Base-by-base conservation (phyloP, 1,140 invertebrate genomes). In the Drosophila nigromelanica region DNA sequence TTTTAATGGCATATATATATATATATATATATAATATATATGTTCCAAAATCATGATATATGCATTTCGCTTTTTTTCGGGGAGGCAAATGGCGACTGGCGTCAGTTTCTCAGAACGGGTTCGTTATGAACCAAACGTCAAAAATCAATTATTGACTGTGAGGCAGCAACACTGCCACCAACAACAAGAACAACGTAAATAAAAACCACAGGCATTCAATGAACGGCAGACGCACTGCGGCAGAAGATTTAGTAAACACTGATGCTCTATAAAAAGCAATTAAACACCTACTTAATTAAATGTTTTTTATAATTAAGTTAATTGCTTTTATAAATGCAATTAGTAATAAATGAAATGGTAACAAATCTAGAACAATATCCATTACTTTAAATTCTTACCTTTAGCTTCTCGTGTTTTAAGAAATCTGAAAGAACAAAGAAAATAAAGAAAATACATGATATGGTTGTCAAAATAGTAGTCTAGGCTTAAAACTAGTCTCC, bases 101-200 rank as follows among this genome's bases (percentile, higher is more conserved):
- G 18, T 14, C 30, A 27, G n/a, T 37, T 55, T 24, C n/a, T 40
- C 30, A 21, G 30, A 3, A 24, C 52, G 33, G 21, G 27, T 37
- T 51, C 15, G 24, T 24, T 30, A n/a, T 27, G 14, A 12, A 55
- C 12, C 60, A 27, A 45, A 50, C 42, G 52, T 5, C 51, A 60
- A 74, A 80, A 60, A 80, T 64, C 48, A 68, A 76, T 81, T 80
- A 78, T 40, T 63, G 35, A 39, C 66, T 50, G n/a, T 40, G 30
- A 6, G 7, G 15, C 42, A 47, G 7, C 51, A 66, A 21, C 10
- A 43, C 7, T 11, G 18, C 6, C 43, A 56, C 30, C 8, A 48
- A 12, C 24, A 50, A 50, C 4, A n/a, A 50, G 5, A 27, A 40
- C 15, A 51, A 4, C 18, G 15, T 10, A 18, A 63, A 15, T 12